Base-by-base conservation (phyloP, 2,113 vertebrate genomes). In the Etheostoma cragini region DNA sequence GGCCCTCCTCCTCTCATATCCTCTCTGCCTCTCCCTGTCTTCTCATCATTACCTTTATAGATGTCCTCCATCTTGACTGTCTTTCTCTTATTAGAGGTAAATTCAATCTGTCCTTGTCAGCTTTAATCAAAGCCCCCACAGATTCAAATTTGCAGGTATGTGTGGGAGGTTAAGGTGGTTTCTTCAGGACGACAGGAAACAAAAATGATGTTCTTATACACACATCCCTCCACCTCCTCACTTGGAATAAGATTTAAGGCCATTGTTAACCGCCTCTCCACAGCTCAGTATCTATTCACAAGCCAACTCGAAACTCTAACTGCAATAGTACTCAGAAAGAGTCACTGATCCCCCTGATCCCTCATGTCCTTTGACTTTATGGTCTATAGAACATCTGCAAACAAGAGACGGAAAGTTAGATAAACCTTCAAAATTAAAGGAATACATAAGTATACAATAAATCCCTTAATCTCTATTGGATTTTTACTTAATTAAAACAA, bases 91-190 rank as follows among this genome's bases (percentile, higher is more conserved):
- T 94, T 91, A 82, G 91, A 91, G 90, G 88, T 92, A 93, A 93
- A 89, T 92, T 92, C 90, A 90, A 89, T 95, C 86, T 91, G 89
- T 93, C 92, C 91, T 93, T 93, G 93, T 94, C 93, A 89, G 85
- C 85, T 91, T 92, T 94, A 94, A 94, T 95, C 91, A 94, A 91
- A 92, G 87, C 88, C 72, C 85, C 87, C 80, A 86, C 93, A 89
- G 81, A 94, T 94, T 94, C 85, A 86, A 88, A 93, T 92, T 91
- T 90, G 86, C 87, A 72, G 87, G 71, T 85, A 30, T 82, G 87
- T 81, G 91, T 88, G 81, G 89, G 90, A 91, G 89, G 86, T 87
- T 85, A 89, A 90, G 86, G 89, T 82, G 85, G 82, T 42, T 79
- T 92, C 83, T 88, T 88, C 76, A 80, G 87, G 82, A 86, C 67